Evolutionary conservation across 2,888 invertebrate genomes (phyloP).

Genomic region (Amitus sp.): DNA sequence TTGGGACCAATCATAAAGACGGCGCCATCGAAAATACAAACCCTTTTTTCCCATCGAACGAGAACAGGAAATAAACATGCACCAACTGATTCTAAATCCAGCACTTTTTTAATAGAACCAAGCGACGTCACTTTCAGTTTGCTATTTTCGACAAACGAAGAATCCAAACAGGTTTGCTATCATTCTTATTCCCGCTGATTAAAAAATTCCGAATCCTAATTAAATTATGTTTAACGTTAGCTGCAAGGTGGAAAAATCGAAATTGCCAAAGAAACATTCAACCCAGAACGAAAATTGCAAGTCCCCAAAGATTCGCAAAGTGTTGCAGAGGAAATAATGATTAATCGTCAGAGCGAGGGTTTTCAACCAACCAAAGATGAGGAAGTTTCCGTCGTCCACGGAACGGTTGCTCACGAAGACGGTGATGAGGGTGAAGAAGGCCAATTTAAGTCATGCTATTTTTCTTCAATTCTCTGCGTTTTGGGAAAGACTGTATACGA

Average conservation of each 20-base stretch:
- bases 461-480: slow-evolving; percentile 53
- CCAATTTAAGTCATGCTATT: slow-evolving; percentile 56
- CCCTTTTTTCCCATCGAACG: slow-evolving; percentile 41
- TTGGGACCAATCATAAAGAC: slow-evolving; percentile 58
- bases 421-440: slow-evolving; percentile 38
- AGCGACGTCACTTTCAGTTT: slow-evolving; percentile 55
- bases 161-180: background rate
- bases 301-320: slow-evolving; percentile 7
- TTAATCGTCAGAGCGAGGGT: slow-evolving; percentile 37
- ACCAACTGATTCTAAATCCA: slow-evolving; percentile 36
- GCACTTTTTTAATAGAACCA: slow-evolving; percentile 43
- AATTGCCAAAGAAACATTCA: background rate
- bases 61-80: slow-evolving; percentile 44
- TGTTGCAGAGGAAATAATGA: background rate
- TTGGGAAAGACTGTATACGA: slow-evolving; percentile 50
- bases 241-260: background rate
- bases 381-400: slow-evolving; percentile 48
- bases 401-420: slow-evolving; percentile 39
- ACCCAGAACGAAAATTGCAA: slow-evolving; percentile 3
- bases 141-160: slow-evolving; percentile 44
- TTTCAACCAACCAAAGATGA: slow-evolving; percentile 45
- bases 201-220: background rate
- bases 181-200: background rate
- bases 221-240: background rate
- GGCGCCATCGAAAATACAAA: slow-evolving; percentile 42